Percentiles rank a stretch among this genome's conserved stretches.
phyloP scores from a whole-genome alignment of 92 coral and sea anemone species.

The Paragorgia papillata region DNA sequence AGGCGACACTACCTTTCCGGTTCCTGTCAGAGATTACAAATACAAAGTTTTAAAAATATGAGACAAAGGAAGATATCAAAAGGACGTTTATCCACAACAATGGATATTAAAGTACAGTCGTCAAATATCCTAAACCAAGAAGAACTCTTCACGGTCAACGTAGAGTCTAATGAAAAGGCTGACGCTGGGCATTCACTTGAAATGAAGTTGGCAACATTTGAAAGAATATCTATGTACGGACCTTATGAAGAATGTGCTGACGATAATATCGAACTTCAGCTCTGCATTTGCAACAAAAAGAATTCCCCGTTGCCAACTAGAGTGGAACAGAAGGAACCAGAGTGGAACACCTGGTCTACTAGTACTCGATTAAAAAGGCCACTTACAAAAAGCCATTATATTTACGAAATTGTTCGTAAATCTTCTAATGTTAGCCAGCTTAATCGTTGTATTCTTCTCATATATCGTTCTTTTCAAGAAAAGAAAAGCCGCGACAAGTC shows the following conservation, averaged over 20 bases:
- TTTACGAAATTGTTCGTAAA: neutral
- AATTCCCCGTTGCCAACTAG: no score
- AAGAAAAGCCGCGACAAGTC: neutral
- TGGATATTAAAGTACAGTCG: slow-evolving; percentile 56
- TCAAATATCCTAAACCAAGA: slow-evolving; percentile 55
- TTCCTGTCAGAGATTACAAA: slow-evolving; percentile 70
- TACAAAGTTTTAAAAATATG: slow-evolving; percentile 68
- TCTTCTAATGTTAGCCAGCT: neutral
- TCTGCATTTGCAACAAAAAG: slow-evolving; percentile 65
- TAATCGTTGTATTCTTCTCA: neutral
- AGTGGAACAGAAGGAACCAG: no score
- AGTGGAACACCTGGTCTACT: no score
- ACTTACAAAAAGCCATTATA: neutral
- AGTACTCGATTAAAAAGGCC: neutral
- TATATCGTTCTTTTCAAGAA: neutral
- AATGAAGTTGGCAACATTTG: slow-evolving; percentile 65
- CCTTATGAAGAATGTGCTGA: slow-evolving; percentile 73
- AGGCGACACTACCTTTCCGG: neutral
- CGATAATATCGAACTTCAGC: slow-evolving; percentile 57
- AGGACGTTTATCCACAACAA: slow-evolving; percentile 9
- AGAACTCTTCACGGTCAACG: slow-evolving; percentile 62
- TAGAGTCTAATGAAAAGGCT: slow-evolving; percentile 51
- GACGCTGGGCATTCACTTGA: slow-evolving; percentile 58
- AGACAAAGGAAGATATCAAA: slow-evolving; percentile 50
- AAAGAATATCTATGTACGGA: slow-evolving; percentile 71